Percentiles rank a stretch among this genome's conserved stretches.
Evolutionary conservation across 2,888 invertebrate genomes (phyloP).

Genomic region (Coleophora flavipennella): DNA sequence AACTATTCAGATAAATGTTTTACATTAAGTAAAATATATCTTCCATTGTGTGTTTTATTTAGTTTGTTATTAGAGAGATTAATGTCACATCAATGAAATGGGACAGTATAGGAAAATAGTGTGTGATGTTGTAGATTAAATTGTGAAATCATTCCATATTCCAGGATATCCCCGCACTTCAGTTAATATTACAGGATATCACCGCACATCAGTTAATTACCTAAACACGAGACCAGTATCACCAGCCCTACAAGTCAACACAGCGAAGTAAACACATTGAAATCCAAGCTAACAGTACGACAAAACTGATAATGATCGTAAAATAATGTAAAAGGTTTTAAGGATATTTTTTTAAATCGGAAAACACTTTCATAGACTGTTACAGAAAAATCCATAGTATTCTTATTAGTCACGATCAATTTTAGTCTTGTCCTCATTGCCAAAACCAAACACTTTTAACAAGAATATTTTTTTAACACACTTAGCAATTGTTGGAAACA

Average conservation of each 20-base stretch:
- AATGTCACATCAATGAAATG: too few species aligned
- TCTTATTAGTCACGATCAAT: too few species aligned
- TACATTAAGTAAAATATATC: background rate
- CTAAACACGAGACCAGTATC: slow-evolving; percentile 44
- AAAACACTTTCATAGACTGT: too few species aligned
- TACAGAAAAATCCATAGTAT: too few species aligned
- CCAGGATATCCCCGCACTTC: slow-evolving; percentile 39
- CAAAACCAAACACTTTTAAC: background rate
- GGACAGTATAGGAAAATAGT: background rate
- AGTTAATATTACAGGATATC: slow-evolving; percentile 15
- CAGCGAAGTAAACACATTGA: slow-evolving; percentile 47
- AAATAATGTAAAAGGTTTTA: too few species aligned
- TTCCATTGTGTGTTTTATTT: too few species aligned
- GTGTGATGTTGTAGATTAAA: background rate
- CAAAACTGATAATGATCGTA: too few species aligned
- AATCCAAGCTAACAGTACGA: slow-evolving; percentile 24
- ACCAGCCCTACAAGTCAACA: slow-evolving; percentile 39
- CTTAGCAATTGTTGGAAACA: background rate
- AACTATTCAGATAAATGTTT: slow-evolving; percentile 9
- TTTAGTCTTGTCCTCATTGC: too few species aligned
- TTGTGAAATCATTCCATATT: slow-evolving; percentile 29
- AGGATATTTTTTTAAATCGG: too few species aligned
- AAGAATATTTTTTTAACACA: background rate
- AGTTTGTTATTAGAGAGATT: too few species aligned
- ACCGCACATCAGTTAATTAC: slow-evolving; percentile 39